Evolutionary conservation across 2,888 invertebrate genomes (phyloP).

Genomic region (Flexamia atlantica): DNA sequence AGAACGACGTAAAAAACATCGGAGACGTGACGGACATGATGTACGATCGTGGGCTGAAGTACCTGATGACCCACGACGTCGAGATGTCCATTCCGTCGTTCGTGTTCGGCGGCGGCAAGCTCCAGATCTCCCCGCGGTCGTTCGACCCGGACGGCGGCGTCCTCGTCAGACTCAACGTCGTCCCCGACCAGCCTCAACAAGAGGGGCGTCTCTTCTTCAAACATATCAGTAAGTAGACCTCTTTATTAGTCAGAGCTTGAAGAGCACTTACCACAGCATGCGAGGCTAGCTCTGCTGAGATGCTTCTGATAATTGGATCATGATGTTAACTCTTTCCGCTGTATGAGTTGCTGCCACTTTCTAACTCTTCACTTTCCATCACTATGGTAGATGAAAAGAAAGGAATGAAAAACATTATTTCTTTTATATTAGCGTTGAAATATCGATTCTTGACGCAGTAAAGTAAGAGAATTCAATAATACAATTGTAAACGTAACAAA

Average conservation of each 20-base stretch:
- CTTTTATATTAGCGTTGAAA: no score
- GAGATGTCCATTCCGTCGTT: constrained; percentile 84
- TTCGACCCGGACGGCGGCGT: constrained; percentile 84
- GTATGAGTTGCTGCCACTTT: constrained; percentile 3
- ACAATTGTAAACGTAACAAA: no score
- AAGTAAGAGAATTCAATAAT: no score
- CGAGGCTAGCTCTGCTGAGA: neutral
- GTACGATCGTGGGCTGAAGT: constrained; percentile 84
- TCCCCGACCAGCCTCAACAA: constrained; percentile 62
- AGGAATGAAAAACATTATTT: no score
- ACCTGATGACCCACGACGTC: constrained; percentile 88
- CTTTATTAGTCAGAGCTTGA: constrained; percentile 49
- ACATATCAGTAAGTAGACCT: constrained; percentile 57
- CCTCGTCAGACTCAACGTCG: constrained; percentile 82
- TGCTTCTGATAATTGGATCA: constrained; percentile 38
- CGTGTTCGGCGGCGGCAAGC: constrained; percentile 84
- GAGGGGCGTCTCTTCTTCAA: constrained; percentile 50
- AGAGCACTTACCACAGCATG: constrained; percentile 18
- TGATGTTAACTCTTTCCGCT: constrained; percentile 35
- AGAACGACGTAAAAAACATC: constrained; percentile 74
- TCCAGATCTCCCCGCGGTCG: constrained; percentile 86
- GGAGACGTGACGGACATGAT: constrained; percentile 87
- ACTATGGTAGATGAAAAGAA: neutral
- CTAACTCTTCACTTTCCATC: constrained; percentile 30
- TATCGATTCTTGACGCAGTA: no score